Evolutionary conservation across 2,113 vertebrate species (phyloP).

Genomic region (Acanthisitta chloris): DNA sequence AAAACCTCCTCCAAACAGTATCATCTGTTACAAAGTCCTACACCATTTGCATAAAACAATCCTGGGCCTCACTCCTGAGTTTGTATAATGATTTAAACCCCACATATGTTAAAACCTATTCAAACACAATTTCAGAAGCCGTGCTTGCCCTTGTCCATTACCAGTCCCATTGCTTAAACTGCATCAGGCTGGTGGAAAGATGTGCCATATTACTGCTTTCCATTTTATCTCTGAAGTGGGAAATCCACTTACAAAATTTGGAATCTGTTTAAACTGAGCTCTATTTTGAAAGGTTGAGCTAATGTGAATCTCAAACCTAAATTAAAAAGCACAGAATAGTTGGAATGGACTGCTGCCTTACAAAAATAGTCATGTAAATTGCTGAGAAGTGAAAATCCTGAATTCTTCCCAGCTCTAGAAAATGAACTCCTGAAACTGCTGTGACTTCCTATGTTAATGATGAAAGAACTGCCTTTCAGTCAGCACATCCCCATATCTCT

Average conservation of each 20-base stretch:
- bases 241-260: not conserved
- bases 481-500: not conserved
- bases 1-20: not conserved
- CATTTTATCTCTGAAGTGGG: not conserved
- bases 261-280: not conserved
- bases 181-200: not conserved
- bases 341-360: not conserved
- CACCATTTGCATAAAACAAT: not conserved
- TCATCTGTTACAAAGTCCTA: not conserved
- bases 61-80: not conserved
- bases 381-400: not conserved
- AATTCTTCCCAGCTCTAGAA: not conserved
- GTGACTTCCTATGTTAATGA: not conserved
- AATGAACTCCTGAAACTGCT: not conserved
- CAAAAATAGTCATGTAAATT: not conserved
- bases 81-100: not conserved
- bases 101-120: not conserved
- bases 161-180: not conserved
- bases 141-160: not conserved
- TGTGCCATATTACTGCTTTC: not conserved
- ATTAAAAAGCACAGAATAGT: not conserved
- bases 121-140: not conserved
- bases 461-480: not conserved
- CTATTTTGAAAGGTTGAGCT: not conserved
- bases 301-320: not conserved